A percentile compares a stretch with the other conserved stretches of the same genome.
Evolutionary conservation across 2,113 vertebrate species (phyloP).

Genomic region (Alexandromys fortis): DNA sequence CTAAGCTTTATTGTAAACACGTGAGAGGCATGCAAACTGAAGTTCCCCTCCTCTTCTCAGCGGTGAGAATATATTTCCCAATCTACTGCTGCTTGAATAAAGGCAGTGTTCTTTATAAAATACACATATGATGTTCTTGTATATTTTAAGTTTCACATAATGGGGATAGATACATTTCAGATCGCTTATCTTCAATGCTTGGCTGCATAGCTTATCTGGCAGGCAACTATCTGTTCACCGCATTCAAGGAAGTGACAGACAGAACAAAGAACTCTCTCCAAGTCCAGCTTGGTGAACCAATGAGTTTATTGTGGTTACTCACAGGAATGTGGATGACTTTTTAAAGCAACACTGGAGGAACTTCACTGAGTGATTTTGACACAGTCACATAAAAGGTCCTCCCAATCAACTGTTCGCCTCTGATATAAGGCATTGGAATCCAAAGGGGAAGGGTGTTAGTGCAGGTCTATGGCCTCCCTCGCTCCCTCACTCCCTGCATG

Average conservation of each 20-base stretch:
- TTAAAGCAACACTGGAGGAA: not conserved
- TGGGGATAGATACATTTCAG: not conserved
- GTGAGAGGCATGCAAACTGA: rapidly evolving
- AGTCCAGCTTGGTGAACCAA: not conserved
- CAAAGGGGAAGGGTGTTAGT: not conserved
- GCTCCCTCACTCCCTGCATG: not conserved
- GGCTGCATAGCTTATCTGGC: not conserved
- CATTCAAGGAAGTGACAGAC: not conserved
- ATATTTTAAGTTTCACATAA: not conserved
- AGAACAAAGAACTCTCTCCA: not conserved
- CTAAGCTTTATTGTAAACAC: not conserved
- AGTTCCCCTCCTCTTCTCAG: rapidly evolving
- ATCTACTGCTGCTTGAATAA: too few species aligned
- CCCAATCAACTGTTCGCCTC: not conserved
- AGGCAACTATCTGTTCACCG: not conserved
- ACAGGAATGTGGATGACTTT: not conserved
- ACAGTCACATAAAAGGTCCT: not conserved
- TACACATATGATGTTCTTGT: not conserved
- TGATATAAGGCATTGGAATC: not conserved
- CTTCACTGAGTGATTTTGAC: not conserved
- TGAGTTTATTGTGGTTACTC: not conserved
- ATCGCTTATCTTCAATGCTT: not conserved
- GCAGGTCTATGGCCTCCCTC: not conserved
- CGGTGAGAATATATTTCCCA: not conserved
- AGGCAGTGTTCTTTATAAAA: not conserved